Evolutionary conservation across 1,140 invertebrate species (phyloP).

Genomic region (Anastatus disparis): DNA sequence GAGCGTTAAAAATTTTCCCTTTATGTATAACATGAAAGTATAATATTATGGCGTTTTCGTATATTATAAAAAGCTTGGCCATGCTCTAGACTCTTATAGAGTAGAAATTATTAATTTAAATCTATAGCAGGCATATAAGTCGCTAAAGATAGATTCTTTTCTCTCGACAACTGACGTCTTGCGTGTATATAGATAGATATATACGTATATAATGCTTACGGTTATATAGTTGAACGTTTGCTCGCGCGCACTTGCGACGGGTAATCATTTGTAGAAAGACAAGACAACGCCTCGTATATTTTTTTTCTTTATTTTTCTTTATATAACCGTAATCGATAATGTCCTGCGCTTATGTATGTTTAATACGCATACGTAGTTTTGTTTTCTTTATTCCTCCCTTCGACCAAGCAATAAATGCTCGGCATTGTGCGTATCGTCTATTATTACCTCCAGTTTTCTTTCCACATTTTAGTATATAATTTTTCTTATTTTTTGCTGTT

Average conservation of each 20-base stretch:
- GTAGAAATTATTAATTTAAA: conserved; percentile 33
- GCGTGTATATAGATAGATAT: neutral
- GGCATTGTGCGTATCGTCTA: neutral
- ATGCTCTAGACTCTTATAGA: conserved; percentile 4
- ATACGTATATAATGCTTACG: too few species aligned
- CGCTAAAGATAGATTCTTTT: conserved; percentile 30
- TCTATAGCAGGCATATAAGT: neutral
- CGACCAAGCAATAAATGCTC: neutral
- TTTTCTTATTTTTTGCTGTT: too few species aligned
- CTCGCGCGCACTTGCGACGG: neutral
- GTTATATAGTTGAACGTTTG: too few species aligned
- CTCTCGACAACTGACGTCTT: neutral
- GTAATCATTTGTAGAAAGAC: conserved; percentile 10
- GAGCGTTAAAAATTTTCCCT: conserved; percentile 10
- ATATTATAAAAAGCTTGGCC: too few species aligned
- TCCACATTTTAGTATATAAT: too few species aligned
- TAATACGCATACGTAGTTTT: neutral
- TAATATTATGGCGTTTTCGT: conserved; percentile 3
- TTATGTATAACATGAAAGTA: too few species aligned
- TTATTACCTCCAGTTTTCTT: neutral
- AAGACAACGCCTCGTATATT: conserved; percentile 26
- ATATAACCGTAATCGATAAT: conserved; percentile 28
- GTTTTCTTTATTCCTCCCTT: neutral
- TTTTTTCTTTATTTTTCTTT: too few species aligned
- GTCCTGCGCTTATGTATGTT: neutral